Base-by-base conservation (phyloP, 2,797 vertebrate genomes). In the Carapus acus region DNA sequence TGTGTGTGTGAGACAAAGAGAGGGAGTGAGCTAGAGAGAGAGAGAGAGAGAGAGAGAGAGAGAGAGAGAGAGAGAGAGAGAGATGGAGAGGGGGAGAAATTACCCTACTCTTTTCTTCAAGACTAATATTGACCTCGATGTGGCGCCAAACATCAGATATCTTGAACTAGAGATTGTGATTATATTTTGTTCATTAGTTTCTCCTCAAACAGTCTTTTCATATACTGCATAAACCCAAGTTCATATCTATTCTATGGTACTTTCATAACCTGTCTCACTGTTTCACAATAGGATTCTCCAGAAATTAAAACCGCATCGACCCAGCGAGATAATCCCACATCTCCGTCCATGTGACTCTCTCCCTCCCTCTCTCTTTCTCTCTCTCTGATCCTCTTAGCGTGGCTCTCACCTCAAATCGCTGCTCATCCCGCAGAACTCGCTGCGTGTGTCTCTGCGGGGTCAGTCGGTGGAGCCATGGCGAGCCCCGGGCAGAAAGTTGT, bases 401-500 rank as follows among this genome's bases (percentile, higher is more conserved):
- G 47, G 55, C 65, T 77, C 56, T 62, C 47, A 38, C 50, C 53
- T 57, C 34, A 58, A 41, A 54, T 53, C 34, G 22, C 5, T 29
- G 8, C 58, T 73, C 65, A 63, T 71, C 70, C 66, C n/a, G 11
- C 57, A 48, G 49, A 47, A 55, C 48, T 38, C 48, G n/a, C 47
- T 33, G 39, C 23, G 45, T 23, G 40, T 2, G 60, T 16, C 29
- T 34, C 36, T 44, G 21, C 22, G 49, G 27, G 4, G 31, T 46
- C 22, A 36, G 21, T 18, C 50, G 58, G 57, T 2, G 37, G 47
- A 69, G 54, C 37, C 41, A 88, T 88, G 86, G 79, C 66, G 43
- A 76, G 61, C 38, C 84, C 88, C 47, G 84, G 83, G 13, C 87
- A 89, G 81, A 91, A 87, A 84, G 90, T 90, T 40, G 88, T 92